These are phyloP conservation scores for Caenorhabditis macrosperma DNA, from an alignment of 2,888 invertebrate genomes.

Conservation along the genomic window DNA sequence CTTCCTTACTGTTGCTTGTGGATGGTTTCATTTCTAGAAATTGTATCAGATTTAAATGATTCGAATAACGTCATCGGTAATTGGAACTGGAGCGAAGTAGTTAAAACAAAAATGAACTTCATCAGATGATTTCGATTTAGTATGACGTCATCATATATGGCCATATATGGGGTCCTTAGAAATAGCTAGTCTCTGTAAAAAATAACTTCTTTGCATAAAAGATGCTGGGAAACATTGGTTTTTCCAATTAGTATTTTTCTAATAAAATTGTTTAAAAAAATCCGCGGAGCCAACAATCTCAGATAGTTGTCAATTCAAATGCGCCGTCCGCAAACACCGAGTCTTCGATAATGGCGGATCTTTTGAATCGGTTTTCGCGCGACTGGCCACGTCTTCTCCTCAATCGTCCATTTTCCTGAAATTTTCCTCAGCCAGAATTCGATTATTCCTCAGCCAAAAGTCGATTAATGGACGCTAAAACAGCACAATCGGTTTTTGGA, in stretches of 20 bases:
- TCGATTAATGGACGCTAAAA: slow-evolving; percentile 38
- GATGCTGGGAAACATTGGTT: no score
- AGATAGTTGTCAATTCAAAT: background rate
- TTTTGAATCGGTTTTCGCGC: background rate
- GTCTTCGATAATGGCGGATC: background rate
- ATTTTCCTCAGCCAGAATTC: no score
- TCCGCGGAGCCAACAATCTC: background rate
- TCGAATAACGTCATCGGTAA: background rate
- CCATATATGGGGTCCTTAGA: no score
- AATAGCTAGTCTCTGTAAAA: no score
- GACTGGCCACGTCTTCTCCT: background rate
- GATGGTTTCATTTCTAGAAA: slow-evolving; percentile 12
- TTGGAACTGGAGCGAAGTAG: no score
- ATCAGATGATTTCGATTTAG: no score
- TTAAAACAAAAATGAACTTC: no score
- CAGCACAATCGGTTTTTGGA: slow-evolving; percentile 37
- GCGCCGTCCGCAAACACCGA: background rate
- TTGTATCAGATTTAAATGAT: background rate
- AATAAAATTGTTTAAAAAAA: background rate
- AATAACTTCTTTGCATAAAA: no score
- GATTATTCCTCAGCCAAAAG: background rate
- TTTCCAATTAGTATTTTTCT: background rate
- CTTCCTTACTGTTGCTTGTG: background rate
- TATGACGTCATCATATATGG: no score
- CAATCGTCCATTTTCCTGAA: background rate